A percentile compares a stretch with the other conserved stretches of the same genome.
phyloP scores from a whole-genome alignment of 2,888 invertebrate species.

The Ophion ventricosus region DNA sequence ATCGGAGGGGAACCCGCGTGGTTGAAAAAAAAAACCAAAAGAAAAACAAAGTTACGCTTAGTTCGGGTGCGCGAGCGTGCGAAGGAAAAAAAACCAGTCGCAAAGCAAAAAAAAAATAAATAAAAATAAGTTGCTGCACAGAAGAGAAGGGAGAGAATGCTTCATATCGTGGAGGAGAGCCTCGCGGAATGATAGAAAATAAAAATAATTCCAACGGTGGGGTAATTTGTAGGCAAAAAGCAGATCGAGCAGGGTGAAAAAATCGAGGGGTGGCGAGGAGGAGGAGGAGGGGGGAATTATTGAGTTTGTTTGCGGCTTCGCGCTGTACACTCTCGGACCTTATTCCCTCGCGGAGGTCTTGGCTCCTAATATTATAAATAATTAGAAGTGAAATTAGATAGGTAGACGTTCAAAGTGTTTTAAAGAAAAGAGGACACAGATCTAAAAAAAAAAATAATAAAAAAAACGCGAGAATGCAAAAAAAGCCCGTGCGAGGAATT shows the following conservation, averaged over 20 bases:
- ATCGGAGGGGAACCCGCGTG: constrained; percentile 35
- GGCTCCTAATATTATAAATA: constrained; percentile 57
- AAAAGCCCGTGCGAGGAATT: constrained; percentile 34
- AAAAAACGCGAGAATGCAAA: constrained; percentile 44
- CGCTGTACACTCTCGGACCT: constrained; percentile 49
- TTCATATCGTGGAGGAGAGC: constrained; percentile 62
- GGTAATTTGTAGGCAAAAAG: constrained; percentile 6
- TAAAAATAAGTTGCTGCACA: constrained; percentile 57
- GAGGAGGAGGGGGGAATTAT: constrained; percentile 40
- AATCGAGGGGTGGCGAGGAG: constrained; percentile 24
- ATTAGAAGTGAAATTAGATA: constrained; percentile 65
- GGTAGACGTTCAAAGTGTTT: constrained; percentile 67
- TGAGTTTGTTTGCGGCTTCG: constrained; percentile 63
- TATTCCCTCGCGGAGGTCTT: constrained; percentile 57
- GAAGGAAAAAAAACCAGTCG: constrained; percentile 27
- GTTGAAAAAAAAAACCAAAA: constrained; percentile 6
- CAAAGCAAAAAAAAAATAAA: constrained; percentile 19
- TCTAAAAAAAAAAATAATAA: constrained; percentile 32
- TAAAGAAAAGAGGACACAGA: constrained; percentile 50
- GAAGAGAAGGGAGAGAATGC: constrained; percentile 55
- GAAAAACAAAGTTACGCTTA: constrained; percentile 39
- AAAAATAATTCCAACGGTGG: constrained; percentile 13
- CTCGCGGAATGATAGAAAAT: constrained; percentile 29
- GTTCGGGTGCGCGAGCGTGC: constrained; percentile 33
- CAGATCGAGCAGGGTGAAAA: constrained; percentile 24